Evolutionary conservation across 1,140 invertebrate species (phyloP).

Genomic region (Zaprionus tsacasi): DNA sequence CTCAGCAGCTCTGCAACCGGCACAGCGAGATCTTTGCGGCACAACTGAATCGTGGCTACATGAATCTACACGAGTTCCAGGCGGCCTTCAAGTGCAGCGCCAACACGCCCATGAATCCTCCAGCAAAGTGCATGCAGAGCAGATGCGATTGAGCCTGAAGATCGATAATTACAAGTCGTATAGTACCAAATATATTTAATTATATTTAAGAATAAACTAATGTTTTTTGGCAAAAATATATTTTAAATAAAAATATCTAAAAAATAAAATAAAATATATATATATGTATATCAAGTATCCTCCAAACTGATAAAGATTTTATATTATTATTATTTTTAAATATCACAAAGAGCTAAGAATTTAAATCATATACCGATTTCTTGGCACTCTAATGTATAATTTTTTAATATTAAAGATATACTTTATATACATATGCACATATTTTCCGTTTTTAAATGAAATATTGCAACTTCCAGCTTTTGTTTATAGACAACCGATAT

Average conservation of each 20-base stretch:
- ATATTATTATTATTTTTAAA: too few species aligned
- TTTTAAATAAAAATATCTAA: too few species aligned
- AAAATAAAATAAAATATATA: too few species aligned
- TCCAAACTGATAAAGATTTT: too few species aligned
- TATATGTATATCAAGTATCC: too few species aligned
- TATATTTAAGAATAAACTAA: not conserved
- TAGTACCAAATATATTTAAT: not conserved
- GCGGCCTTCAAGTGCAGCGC: slow-evolving; percentile 61
- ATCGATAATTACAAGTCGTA: not conserved
- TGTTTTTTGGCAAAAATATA: not conserved
- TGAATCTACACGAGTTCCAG: slow-evolving; percentile 74
- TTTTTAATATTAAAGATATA: too few species aligned
- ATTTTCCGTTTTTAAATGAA: too few species aligned
- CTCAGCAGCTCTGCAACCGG: slow-evolving; percentile 68
- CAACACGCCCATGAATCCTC: slow-evolving; percentile 66
- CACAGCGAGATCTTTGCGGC: slow-evolving; percentile 52
- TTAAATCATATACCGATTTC: too few species aligned
- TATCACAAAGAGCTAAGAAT: too few species aligned
- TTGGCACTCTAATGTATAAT: too few species aligned
- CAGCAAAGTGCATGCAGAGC: slow-evolving; percentile 68
- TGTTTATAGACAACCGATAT: not conserved
- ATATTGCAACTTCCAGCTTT: not conserved
- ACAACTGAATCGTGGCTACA: slow-evolving; percentile 70
- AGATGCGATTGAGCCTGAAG: slow-evolving; percentile 44
- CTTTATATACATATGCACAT: too few species aligned